phyloP scores from a whole-genome alignment of 1,140 invertebrate species.

The Telenomus remus region DNA sequence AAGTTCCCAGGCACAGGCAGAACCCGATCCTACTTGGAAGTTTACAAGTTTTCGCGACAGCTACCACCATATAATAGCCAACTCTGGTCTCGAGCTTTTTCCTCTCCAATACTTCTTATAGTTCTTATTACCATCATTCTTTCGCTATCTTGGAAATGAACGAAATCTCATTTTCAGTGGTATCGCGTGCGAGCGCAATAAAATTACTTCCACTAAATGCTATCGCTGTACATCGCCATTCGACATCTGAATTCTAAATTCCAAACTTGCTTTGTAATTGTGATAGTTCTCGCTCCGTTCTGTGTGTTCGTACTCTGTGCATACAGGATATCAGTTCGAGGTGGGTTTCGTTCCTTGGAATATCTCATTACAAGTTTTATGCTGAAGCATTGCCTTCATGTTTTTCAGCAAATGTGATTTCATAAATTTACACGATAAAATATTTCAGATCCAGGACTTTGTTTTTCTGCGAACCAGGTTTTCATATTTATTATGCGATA shows the following conservation, averaged over 20 bases:
- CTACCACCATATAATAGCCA: slow-evolving; percentile 67
- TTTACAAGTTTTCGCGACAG: slow-evolving; percentile 67
- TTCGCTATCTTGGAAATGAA: slow-evolving; percentile 33
- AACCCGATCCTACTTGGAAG: slow-evolving; percentile 69
- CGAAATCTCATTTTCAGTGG: slow-evolving; percentile 45
- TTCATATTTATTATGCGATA: too few relatives aligned
- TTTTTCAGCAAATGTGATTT: too few relatives aligned
- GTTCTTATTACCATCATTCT: slow-evolving; percentile 50
- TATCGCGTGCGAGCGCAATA: slow-evolving; percentile 32
- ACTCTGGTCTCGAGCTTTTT: slow-evolving; percentile 44
- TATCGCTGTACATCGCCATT: slow-evolving; percentile 31
- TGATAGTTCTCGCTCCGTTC: background rate
- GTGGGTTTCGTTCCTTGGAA: too few relatives aligned
- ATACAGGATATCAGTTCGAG: too few relatives aligned
- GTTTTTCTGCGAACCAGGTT: too few relatives aligned
- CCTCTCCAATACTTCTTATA: slow-evolving; percentile 34
- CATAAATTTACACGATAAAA: too few relatives aligned
- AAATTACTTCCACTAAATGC: slow-evolving; percentile 34
- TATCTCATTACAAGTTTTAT: too few relatives aligned
- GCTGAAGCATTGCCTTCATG: too few relatives aligned
- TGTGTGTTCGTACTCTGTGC: too few relatives aligned
- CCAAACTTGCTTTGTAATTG: slow-evolving; percentile 12
- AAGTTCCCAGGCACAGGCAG: slow-evolving; percentile 45
- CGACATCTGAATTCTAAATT: slow-evolving; percentile 27
- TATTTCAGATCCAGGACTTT: too few relatives aligned